These are phyloP conservation scores for Drosophila prostipennis DNA, from an alignment of 2,888 invertebrate genomes.

Conservation along the genomic window DNA sequence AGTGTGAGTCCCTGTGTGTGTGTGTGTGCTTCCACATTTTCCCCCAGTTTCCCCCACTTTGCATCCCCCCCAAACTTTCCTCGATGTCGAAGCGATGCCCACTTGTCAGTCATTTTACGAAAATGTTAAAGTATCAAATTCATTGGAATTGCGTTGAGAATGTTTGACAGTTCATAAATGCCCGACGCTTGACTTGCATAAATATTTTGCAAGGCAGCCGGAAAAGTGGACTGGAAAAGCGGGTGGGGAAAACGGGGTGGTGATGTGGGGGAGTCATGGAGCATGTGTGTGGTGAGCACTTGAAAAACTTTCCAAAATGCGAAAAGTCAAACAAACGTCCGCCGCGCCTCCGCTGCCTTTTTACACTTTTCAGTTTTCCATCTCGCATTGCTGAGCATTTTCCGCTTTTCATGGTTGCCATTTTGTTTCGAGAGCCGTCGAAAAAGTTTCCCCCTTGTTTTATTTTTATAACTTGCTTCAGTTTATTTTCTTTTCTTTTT, in stretches of 20 bases:
- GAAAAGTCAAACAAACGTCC: slow-evolving; percentile 79
- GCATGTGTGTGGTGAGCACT: slow-evolving; percentile 50
- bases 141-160: slow-evolving; percentile 82
- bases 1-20: slow-evolving; percentile 8
- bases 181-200: slow-evolving; percentile 81
- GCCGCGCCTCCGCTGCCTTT: slow-evolving; percentile 50
- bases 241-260: background rate
- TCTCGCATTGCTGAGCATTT: slow-evolving; percentile 70
- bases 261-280: background rate
- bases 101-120: slow-evolving; percentile 77
- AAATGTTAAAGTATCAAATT: slow-evolving; percentile 82
- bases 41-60: slow-evolving; percentile 10
- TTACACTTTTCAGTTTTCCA: slow-evolving; percentile 31
- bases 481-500: slow-evolving; percentile 31
- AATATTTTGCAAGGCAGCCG: slow-evolving; percentile 71
- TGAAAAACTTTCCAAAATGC: slow-evolving; percentile 77
- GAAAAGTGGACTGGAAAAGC: slow-evolving; percentile 9
- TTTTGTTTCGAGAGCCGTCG: slow-evolving; percentile 75
- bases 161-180: slow-evolving; percentile 82
- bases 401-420: slow-evolving; percentile 72
- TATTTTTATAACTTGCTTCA: slow-evolving; percentile 52
- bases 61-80: background rate
- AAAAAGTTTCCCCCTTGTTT: slow-evolving; percentile 60
- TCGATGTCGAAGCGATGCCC: slow-evolving; percentile 12
- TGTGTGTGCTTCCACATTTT: slow-evolving; percentile 8